Conservation (phyloP, 2,888 invertebrate genomes). For the Drosophila cyrtoloma region DNA sequence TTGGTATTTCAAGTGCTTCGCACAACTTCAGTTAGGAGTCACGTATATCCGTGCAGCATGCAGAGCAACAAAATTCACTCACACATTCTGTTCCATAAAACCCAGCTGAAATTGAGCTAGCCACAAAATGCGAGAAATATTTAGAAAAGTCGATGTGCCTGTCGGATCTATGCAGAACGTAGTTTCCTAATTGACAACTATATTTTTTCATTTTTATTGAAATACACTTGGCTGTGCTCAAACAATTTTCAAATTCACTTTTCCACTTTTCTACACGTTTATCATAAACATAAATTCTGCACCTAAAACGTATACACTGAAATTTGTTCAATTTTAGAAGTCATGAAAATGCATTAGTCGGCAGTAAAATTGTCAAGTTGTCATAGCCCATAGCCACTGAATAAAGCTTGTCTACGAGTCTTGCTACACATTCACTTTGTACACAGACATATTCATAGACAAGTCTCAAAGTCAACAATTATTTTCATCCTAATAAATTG, state of each 20-base stretch:
- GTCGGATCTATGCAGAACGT: neutral
- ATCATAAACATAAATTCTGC: neutral
- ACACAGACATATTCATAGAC: neutral
- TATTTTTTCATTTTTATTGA: neutral
- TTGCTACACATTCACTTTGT: neutral
- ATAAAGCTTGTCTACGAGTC: neutral
- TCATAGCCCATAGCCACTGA: neutral
- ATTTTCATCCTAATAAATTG: neutral
- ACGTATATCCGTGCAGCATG: constrained; percentile 13
- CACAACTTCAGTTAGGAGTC: constrained; percentile 17
- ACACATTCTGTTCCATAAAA: neutral
- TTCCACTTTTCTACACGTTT: neutral
- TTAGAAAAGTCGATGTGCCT: neutral
- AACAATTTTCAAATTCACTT: neutral
- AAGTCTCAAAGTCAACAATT: neutral
- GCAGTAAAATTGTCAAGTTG: neutral
- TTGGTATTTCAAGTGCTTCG: constrained; percentile 5
- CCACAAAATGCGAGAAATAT: neutral
- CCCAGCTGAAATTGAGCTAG: neutral
- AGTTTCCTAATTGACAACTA: neutral
- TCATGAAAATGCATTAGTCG: neutral
- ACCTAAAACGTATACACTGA: neutral
- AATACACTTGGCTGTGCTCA: neutral
- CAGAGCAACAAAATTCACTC: neutral
- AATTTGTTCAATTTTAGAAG: neutral